These are phyloP conservation scores for Trypoxylus dichotomus DNA, from an alignment of 1,140 invertebrate species.

Conservation along the genomic window DNA sequence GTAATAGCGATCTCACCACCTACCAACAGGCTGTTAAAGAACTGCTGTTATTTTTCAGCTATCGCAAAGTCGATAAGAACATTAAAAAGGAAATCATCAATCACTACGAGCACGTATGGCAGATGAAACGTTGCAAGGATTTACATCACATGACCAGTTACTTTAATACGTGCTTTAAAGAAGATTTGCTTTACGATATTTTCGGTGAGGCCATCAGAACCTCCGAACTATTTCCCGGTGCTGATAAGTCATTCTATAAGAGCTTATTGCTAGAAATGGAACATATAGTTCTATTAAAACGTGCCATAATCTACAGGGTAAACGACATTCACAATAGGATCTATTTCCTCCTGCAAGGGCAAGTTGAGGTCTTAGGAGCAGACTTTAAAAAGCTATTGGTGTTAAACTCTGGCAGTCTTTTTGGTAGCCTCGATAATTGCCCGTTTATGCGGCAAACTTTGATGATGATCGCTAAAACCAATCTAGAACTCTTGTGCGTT, in stretches of 20 bases:
- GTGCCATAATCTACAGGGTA: conserved; percentile 33
- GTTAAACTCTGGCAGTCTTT: conserved; percentile 34
- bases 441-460: conserved; percentile 32
- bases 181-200: conserved; percentile 37
- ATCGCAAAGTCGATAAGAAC: conserved; percentile 32
- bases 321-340: conserved; percentile 36
- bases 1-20: conserved; percentile 34
- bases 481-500: conserved; percentile 35
- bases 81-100: conserved; percentile 39
- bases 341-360: conserved; percentile 34
- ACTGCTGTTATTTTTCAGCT: conserved; percentile 35
- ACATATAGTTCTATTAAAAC: conserved; percentile 34
- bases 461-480: conserved; percentile 37
- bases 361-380: conserved; percentile 38
- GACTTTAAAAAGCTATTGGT: conserved; percentile 35
- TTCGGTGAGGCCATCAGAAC: conserved; percentile 32
- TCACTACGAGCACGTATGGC: conserved; percentile 42
- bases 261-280: conserved; percentile 33
- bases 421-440: conserved; percentile 36
- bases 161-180: conserved; percentile 34
- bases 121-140: conserved; percentile 36
- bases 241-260: conserved; percentile 33
- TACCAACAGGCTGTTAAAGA: conserved; percentile 39
- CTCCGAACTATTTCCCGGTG: conserved; percentile 30
- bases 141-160: conserved; percentile 27